Evolutionary conservation across 2,888 invertebrate species (phyloP).

Genomic region (Lycocerus yunnanus): DNA sequence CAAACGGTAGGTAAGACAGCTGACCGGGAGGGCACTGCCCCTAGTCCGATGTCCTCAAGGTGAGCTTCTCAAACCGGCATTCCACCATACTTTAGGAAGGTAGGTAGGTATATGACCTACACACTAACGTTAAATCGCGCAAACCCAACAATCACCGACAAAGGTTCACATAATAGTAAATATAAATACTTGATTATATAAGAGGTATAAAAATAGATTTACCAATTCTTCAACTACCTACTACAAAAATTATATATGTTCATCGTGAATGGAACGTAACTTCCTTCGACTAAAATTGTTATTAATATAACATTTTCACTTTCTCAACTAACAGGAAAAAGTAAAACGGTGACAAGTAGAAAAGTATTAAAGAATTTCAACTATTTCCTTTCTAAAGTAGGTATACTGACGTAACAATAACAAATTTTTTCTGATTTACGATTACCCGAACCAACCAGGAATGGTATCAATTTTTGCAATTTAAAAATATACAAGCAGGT

Average conservation of each 20-base stretch:
- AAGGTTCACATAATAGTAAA: slow-evolving; percentile 7
- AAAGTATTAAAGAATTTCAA: neutral
- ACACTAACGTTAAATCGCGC: slow-evolving; percentile 16
- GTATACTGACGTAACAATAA: neutral
- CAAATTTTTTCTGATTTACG: neutral
- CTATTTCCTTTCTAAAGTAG: neutral
- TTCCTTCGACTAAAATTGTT: neutral
- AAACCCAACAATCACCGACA: slow-evolving; percentile 6
- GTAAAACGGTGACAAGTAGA: neutral
- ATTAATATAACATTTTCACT: neutral
- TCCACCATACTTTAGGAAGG: slow-evolving; percentile 31
- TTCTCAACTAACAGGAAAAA: neutral
- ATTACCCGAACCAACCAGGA: neutral
- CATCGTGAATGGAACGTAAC: neutral
- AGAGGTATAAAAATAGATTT: neutral
- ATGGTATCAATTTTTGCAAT: too few species aligned
- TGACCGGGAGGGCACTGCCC: slow-evolving; percentile 37
- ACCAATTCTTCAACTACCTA: neutral
- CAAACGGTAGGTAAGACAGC: slow-evolving; percentile 16
- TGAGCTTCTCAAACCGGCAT: slow-evolving; percentile 39
- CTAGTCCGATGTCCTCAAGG: slow-evolving; percentile 41
- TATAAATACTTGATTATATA: neutral
- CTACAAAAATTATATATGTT: neutral
- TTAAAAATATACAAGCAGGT: too few species aligned
- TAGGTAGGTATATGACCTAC: slow-evolving; percentile 15